A percentile compares a stretch with the other conserved stretches of the same genome.
These are phyloP conservation scores for Anguilla megastoma DNA, from an alignment of 2,797 vertebrate species.

Conservation along the genomic window DNA sequence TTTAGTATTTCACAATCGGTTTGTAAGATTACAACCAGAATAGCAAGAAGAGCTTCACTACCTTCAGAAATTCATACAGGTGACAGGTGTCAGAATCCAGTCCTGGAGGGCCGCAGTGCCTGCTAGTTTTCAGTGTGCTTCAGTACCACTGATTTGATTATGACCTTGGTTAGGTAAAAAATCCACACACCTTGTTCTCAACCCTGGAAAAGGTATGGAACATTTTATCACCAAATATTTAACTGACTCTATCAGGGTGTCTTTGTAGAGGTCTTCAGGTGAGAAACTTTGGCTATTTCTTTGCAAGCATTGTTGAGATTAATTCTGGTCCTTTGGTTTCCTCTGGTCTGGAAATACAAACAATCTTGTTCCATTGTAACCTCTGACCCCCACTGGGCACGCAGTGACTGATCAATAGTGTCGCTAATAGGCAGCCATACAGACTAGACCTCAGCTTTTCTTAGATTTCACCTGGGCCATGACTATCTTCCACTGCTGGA, in stretches of 20 bases:
- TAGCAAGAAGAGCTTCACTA: too few relatives aligned
- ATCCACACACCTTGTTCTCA: too few relatives aligned
- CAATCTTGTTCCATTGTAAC: conserved; percentile 42
- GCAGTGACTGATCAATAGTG: conserved; percentile 67
- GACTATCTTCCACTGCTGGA: conserved; percentile 69
- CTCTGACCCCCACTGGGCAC: conserved; percentile 59
- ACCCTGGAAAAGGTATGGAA: too few relatives aligned
- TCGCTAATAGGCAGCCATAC: conserved; percentile 67
- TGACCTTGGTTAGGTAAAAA: too few relatives aligned
- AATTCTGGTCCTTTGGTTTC: conserved; percentile 37
- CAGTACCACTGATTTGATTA: too few relatives aligned
- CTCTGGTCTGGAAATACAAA: conserved; percentile 38
- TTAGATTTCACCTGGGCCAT: conserved; percentile 62
- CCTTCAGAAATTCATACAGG: too few relatives aligned
- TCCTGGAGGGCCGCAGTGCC: too few relatives aligned
- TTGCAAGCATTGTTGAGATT: conserved; percentile 16
- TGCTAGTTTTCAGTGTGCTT: too few relatives aligned
- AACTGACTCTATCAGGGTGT: not conserved
- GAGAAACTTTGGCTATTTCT: not conserved
- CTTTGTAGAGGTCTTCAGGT: conserved; percentile 44
- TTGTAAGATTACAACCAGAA: too few relatives aligned
- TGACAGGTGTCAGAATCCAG: too few relatives aligned
- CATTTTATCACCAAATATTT: too few relatives aligned
- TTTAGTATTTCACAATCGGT: too few relatives aligned
- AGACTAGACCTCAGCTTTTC: conserved; percentile 50